Evolutionary conservation across 2,113 vertebrate genomes (phyloP), one percentile per base, ranked within the genome.

Genomic region (Boulengeromyrus knoepffleri): DNA sequence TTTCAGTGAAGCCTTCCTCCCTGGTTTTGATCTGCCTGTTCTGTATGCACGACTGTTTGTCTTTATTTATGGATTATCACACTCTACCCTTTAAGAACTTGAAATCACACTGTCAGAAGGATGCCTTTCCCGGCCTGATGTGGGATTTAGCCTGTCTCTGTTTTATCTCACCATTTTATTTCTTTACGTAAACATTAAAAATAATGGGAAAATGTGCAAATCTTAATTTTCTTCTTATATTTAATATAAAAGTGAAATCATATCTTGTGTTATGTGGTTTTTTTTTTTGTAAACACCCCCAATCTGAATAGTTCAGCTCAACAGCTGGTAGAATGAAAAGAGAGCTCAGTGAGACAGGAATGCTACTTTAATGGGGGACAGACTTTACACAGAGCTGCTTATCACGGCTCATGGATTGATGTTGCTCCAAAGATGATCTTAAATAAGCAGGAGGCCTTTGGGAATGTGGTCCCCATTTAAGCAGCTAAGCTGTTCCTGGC

Each of bases 61-160:
- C 66, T 89, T 91, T 90, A 21, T 88, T 70, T 89, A 62, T 89
- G 91, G 88, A 31, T 87, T 19, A 53, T 53, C 24, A 53, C 83
- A 17, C 49, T 27, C 62, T 27, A 17, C 8, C 62, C 85, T 52
- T 46, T 52, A 4, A 36, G 47, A 31, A 12, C 85, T 19, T 53
- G 50, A 87, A 87, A 19, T 87, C 27, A 36, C 27, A 3, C 52
- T 58, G 53, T 42, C 39, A 88, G 36, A 62, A 8, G 36, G 56
- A 21, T 66, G 19, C 3, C 3, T 58, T 10, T 42, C 53, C 53
- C 9, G 2, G 17, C 36, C 31, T 66, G 9, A 58, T 19, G 39
- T 58, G 52, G 53, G 17, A 62, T 66, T 87, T 36, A 87, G n/a
- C 49, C 31, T 13, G 24, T 87, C 2, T 87, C 2, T 58, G n/a